phyloP scores from a whole-genome alignment of 2,888 invertebrate genomes.

The Caenorhabditis doughertyi region DNA sequence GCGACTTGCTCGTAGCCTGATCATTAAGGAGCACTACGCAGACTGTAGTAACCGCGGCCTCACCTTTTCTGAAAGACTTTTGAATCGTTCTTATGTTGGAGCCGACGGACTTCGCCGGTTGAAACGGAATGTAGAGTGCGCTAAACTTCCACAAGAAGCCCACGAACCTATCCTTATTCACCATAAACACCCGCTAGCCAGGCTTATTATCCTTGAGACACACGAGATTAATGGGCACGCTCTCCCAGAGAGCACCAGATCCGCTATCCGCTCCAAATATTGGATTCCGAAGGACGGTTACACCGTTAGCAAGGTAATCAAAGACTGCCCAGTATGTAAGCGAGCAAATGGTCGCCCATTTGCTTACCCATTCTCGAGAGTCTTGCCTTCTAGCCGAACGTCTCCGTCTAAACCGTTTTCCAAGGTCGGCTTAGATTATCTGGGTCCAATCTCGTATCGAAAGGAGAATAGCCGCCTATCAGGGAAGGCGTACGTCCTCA shows the following conservation, averaged over 20 bases:
- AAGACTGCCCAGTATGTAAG: not conserved
- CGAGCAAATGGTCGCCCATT: not conserved
- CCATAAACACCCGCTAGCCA: not conserved
- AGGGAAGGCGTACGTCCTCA: not conserved
- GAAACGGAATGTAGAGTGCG: not conserved
- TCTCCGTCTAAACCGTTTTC: not conserved
- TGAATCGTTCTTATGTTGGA: too few relatives aligned
- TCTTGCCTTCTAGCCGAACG: not conserved
- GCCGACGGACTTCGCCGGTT: too few relatives aligned
- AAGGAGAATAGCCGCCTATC: not conserved
- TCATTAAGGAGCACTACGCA: not conserved
- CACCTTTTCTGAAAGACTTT: not conserved
- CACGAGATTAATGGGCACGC: not conserved
- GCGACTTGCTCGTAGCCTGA: not conserved
- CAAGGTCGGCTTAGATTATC: slow-evolving; percentile 6
- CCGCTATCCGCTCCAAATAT: not conserved
- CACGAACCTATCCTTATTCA: not conserved
- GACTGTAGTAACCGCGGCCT: not conserved
- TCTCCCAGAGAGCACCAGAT: not conserved
- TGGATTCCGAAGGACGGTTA: not conserved
- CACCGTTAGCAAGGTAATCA: not conserved
- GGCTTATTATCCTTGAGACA: not conserved
- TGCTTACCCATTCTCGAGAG: not conserved
- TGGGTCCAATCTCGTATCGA: not conserved
- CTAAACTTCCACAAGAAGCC: not conserved